Evolutionary conservation across 1,140 invertebrate species (phyloP), one percentile per base, ranked within the genome.

Genomic region (Zaprionus tsacasi): DNA sequence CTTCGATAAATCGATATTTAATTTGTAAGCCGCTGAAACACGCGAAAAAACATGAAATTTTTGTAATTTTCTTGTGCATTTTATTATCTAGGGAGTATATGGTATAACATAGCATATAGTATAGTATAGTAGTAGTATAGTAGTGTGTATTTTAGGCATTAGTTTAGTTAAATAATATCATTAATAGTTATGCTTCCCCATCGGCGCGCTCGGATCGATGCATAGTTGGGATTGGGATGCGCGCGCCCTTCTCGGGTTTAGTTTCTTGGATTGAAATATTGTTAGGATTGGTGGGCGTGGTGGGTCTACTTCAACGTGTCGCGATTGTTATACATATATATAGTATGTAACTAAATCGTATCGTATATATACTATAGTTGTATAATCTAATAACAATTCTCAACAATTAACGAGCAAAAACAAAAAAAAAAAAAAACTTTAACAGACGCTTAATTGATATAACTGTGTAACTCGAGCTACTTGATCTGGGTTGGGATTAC

Each of bases 121-220:
- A 55, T 45, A 11, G 36, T 38, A 21, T 63, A 25, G 27, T 43
- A 43, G 40, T 35, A 67, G n/a, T 56, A 57, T 58, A 21, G 21
- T 21, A 21, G 63, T 83, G 27, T 30, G 27, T 30, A 78, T 38
- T 82, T 70, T 85, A 86, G 55, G 58, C 56, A 78, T 86, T 78
- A 69, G 60, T 76, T 73, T 66, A 86, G 81, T 86, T 85, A 86
- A 79, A 82, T 86, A 86, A 86, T 86, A 86, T 86, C 82, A 82
- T 87, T 86, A 79, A 81, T 66, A 82, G 70, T 78, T 85, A 86
- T 55, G 35, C 8, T 15, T 50, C 17, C 45, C 17, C 17, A 50
- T 17, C 6, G 17, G 45, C 8, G 17, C 45, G 45, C 15, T 50
- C 17, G 45, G 17, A 10, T 50, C 45, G 21, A n/a, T n/a, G n/a